These are phyloP conservation scores for Eubasilissa splendida DNA, from an alignment of 2,888 invertebrate genomes.

Conservation along the genomic window DNA sequence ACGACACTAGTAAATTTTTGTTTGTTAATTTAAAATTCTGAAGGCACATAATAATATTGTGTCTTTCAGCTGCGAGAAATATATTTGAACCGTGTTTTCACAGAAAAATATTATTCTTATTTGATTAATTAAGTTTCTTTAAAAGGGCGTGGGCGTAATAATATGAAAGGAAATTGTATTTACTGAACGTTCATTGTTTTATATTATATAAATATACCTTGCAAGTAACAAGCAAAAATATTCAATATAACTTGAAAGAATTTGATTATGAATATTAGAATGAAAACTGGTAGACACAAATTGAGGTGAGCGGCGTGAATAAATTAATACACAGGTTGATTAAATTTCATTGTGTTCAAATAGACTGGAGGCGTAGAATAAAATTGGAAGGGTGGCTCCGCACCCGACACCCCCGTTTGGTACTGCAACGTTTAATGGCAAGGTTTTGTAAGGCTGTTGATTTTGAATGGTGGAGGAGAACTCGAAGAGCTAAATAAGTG, in stretches of 20 bases:
- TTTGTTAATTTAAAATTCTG: too few relatives aligned
- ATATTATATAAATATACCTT: too few relatives aligned
- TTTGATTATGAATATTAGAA: slow-evolving; percentile 12
- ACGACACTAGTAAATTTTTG: too few relatives aligned
- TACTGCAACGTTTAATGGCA: background rate
- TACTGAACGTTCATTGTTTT: too few relatives aligned
- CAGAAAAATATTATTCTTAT: too few relatives aligned
- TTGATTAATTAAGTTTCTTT: too few relatives aligned
- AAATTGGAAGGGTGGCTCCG: slow-evolving; percentile 25
- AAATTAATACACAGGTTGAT: slow-evolving; percentile 33
- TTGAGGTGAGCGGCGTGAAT: slow-evolving; percentile 17
- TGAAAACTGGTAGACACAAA: slow-evolving; percentile 24
- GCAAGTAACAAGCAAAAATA: too few relatives aligned
- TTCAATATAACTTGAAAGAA: background rate
- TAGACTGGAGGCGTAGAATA: slow-evolving; percentile 17
- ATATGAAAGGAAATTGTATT: too few relatives aligned
- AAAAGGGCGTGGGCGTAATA: too few relatives aligned
- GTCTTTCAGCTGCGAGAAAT: too few relatives aligned
- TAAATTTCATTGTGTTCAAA: slow-evolving; percentile 41
- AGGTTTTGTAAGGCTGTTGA: slow-evolving; percentile 31
- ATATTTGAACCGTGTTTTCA: too few relatives aligned
- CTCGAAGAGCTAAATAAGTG: slow-evolving; percentile 14
- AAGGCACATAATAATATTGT: too few relatives aligned
- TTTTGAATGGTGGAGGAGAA: slow-evolving; percentile 20
- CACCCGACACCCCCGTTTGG: slow-evolving; percentile 13